Conservation (phyloP, 1,140 invertebrate species). For the Hypsibius dujardini region DNA sequence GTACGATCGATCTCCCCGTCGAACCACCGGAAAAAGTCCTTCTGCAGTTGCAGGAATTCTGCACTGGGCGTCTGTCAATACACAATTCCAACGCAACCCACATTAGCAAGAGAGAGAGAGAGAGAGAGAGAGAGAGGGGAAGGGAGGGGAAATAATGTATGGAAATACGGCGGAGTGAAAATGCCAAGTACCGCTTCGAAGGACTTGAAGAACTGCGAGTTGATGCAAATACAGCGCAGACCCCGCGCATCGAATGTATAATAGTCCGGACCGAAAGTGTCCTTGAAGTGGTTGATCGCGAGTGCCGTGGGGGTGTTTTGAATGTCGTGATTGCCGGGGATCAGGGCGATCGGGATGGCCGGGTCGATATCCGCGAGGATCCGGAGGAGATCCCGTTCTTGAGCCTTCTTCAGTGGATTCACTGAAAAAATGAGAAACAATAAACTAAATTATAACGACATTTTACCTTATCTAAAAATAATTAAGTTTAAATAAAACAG, state of each 20-base stretch:
- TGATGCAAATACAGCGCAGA: slow-evolving; percentile 39
- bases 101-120: too few relatives aligned
- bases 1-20: slow-evolving; percentile 16
- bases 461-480: too few relatives aligned
- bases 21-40: slow-evolving; percentile 16
- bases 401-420: slow-evolving; percentile 23
- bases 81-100: too few relatives aligned
- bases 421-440: neutral
- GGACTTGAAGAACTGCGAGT: slow-evolving; percentile 35
- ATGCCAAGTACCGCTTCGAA: neutral
- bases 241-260: slow-evolving; percentile 40
- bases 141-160: too few relatives aligned
- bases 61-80: too few relatives aligned
- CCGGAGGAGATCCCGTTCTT: slow-evolving; percentile 35
- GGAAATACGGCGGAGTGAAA: too few relatives aligned
- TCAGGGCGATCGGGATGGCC: slow-evolving; percentile 37
- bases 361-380: slow-evolving; percentile 34
- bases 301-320: slow-evolving; percentile 36
- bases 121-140: neutral
- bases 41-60: neutral
- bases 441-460: too few relatives aligned
- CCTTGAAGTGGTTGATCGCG: slow-evolving; percentile 31
- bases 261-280: slow-evolving; percentile 40
- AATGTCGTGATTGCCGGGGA: slow-evolving; percentile 44
- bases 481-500: too few relatives aligned